A percentile compares a stretch with the other conserved stretches of the same genome.
Evolutionary conservation across 2,113 vertebrate genomes (phyloP).

Genomic region (Anser brachyrhynchus): DNA sequence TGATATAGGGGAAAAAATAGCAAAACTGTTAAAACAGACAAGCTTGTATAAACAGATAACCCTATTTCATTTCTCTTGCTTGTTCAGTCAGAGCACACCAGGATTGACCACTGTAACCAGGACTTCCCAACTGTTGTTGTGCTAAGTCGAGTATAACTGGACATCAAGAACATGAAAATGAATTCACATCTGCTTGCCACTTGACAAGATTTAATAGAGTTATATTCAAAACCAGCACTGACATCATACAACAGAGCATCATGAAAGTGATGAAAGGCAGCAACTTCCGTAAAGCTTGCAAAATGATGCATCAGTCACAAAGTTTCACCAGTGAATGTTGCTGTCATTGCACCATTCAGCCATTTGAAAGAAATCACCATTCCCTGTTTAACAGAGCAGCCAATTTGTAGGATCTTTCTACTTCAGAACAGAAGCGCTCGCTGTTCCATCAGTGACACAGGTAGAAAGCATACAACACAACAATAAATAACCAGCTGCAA

Average conservation of each 20-base stretch:
- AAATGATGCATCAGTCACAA: background rate
- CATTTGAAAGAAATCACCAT: background rate
- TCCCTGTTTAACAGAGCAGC: background rate
- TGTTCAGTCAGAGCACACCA: background rate
- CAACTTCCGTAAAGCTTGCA: background rate
- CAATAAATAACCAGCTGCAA: background rate
- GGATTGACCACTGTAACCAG: background rate
- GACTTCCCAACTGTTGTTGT: background rate
- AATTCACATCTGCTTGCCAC: background rate
- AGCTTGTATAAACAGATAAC: background rate
- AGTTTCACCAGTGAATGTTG: background rate
- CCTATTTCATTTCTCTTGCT: background rate
- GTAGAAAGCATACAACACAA: background rate
- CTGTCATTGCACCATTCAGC: background rate
- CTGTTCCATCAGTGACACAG: background rate
- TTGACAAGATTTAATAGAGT: background rate
- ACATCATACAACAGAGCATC: background rate
- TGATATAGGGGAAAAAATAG: background rate
- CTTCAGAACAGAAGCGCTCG: background rate
- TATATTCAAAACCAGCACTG: fast-evolving
- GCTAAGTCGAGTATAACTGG: background rate
- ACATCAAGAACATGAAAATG: background rate
- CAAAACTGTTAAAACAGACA: background rate
- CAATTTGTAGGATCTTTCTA: background rate
- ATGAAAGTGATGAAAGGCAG: background rate